Conservation (phyloP, 37 sponge, comb jelly and placozoan species). For the Halichondria panicea region DNA sequence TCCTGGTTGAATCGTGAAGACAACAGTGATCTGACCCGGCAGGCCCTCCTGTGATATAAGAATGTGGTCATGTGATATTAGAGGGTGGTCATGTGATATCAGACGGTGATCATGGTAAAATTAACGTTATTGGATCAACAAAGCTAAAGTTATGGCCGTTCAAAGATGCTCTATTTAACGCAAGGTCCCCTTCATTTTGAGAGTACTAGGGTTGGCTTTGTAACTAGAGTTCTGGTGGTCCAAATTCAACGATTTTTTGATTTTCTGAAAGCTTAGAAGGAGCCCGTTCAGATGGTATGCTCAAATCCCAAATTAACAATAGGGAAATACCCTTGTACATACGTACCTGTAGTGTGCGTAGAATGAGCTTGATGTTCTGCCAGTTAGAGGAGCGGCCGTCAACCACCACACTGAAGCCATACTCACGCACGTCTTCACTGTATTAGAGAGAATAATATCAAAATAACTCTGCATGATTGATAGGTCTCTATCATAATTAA, state of each 20-base stretch:
- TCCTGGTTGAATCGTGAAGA: slow-evolving; percentile 63
- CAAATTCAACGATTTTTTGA: too few relatives aligned
- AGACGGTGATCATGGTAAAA: too few relatives aligned
- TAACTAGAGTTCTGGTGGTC: too few relatives aligned
- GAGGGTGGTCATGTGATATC: neutral
- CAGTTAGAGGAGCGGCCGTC: slow-evolving; percentile 66
- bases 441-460: neutral
- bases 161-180: too few relatives aligned
- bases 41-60: slow-evolving; percentile 50
- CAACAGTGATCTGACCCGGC: slow-evolving; percentile 69
- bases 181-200: too few relatives aligned
- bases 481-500: neutral
- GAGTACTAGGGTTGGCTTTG: too few relatives aligned
- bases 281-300: too few relatives aligned
- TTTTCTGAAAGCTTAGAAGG: too few relatives aligned
- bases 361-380: slow-evolving; percentile 65
- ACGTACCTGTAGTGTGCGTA: slow-evolving; percentile 56
- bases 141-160: too few relatives aligned
- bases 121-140: neutral
- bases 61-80: neutral
- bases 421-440: slow-evolving; percentile 71
- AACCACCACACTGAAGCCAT: slow-evolving; percentile 70
- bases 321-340: neutral
- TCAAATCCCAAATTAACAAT: neutral
- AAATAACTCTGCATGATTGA: too few relatives aligned